Base-by-base conservation (phyloP, 2,113 vertebrate species). In the Microcebus lehilahytsara region DNA sequence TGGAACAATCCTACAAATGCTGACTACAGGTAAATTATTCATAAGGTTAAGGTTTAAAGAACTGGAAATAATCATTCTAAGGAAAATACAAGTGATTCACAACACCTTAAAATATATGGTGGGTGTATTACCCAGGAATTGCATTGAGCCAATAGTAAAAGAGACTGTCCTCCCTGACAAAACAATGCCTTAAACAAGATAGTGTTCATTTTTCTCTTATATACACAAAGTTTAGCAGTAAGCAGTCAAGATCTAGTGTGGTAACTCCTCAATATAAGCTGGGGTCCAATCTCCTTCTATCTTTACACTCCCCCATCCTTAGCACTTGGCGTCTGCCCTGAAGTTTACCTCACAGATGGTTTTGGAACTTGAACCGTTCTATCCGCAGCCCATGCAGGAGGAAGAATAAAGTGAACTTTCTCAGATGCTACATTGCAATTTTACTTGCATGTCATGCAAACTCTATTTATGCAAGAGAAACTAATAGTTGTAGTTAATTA, bases 41-140 rank as follows among this genome's bases (percentile, higher is more conserved):
- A 79, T 46, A 46, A 84, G 80, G 16, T 56, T 89, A 72, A 93
- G 25, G 11, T n/a, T 86, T 93, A 84, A 95, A 86, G n/a, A 92
- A 78, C 3, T 17, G 30, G 58, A 91, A 89, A 13, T 10, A 85
- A 66, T 84, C 30, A 96, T 77, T 71, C 13, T 60, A 84, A 88
- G 60, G 14, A 92, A 69, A 96, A 85, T 40, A 11, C 1, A 83
- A 62, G 19, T 67, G 34, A 80, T 51, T 79, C 37, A n/a, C 30
- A 80, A 17, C 64, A 32, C 58, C n/a, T 95, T 69, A 90, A 91
- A 88, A 71, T 80, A 64, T 20, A 77, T 12, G 74, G 11, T 77
- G 6, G 22, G 13, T 56, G 0, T 66, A 91, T 62, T 42, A 19
- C 3, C 23, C 7, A 81, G 30, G 9, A 93, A 66, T 37, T 85